Percentiles rank a stretch among this genome's conserved stretches.
These are phyloP conservation scores for Loripinus fragilis DNA, from an alignment of 2,888 invertebrate species.

Conservation along the genomic window DNA sequence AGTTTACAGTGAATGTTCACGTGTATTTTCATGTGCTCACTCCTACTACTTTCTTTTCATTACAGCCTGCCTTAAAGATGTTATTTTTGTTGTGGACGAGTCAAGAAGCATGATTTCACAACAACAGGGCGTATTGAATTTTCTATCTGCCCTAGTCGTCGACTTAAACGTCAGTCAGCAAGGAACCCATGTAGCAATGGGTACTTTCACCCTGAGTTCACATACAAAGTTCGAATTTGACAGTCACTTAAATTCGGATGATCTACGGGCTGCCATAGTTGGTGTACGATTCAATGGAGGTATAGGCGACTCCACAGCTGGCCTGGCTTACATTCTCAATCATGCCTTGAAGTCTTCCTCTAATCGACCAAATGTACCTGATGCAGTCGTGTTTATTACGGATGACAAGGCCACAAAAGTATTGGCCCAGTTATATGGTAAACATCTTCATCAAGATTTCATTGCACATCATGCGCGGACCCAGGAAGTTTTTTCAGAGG, in stretches of 20 bases:
- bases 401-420: neutral
- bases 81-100: slow-evolving; percentile 31
- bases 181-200: slow-evolving; percentile 21
- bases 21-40: no score
- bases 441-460: neutral
- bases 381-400: slow-evolving; percentile 22
- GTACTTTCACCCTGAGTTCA: neutral
- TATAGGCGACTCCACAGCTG: slow-evolving; percentile 13
- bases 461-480: no score
- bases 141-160: slow-evolving; percentile 3
- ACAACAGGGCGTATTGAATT: neutral
- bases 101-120: neutral
- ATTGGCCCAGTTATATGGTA: neutral
- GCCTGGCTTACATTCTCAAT: neutral
- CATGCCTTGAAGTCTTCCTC: neutral
- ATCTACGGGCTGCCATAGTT: slow-evolving; percentile 6
- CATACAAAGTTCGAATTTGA: slow-evolving; percentile 16
- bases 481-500: no score
- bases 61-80: slow-evolving; percentile 27
- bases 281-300: slow-evolving; percentile 4
- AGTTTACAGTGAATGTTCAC: no score
- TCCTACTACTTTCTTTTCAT: no score
- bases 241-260: neutral
- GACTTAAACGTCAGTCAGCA: slow-evolving; percentile 6
- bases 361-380: slow-evolving; percentile 20